Base-by-base conservation (phyloP, 2,797 vertebrate genomes). In the Sternotherus odoratus region DNA sequence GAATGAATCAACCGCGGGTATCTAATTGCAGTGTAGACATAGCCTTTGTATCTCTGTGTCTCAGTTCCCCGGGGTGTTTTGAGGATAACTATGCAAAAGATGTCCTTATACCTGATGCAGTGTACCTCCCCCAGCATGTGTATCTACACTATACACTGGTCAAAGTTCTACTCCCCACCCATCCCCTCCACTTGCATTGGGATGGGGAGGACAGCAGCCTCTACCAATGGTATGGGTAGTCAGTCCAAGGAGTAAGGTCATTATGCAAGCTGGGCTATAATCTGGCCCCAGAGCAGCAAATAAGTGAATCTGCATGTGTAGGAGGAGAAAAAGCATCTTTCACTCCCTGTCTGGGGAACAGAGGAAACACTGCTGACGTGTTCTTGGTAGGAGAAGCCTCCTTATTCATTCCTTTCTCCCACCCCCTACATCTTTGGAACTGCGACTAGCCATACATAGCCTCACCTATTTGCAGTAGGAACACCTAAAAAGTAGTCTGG, bases 121-220 rank as follows among this genome's bases (percentile, higher is more conserved):
- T 2, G 3, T n/a, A 12, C 12, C 80, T 57, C 13, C 88, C 57
- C 6, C 26, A 83, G 1, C 8, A 1, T 3, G 3, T 79, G 1
- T 46, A 3, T 48, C 21, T 54, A 4, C 0, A 0, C 82, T 36
- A 48, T 21, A 51, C 19, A 51, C 51, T 51, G 51, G 23, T 3
- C 17, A 77, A 21, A 88, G 78, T 79, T 86, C 46, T 51, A 91
- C 82, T 87, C 28, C 33, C 88, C 1, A 1, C 28, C 13, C 66
- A 26, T 2, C 12, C 3, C 36, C 66, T 0, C 15, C 82, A 4
- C 66, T 36, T 86, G 88, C 21, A 50, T 13, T 57, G 56, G 28
- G 26, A 12, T 57, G 28, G 12, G 5, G 28, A 57, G 56, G 56
- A 57, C 5, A 30, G 26, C 6, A 57, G 26, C 56, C 5, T 24